These are phyloP conservation scores for Danaus melanippus DNA, from an alignment of 1,140 invertebrate genomes.

Conservation along the genomic window DNA sequence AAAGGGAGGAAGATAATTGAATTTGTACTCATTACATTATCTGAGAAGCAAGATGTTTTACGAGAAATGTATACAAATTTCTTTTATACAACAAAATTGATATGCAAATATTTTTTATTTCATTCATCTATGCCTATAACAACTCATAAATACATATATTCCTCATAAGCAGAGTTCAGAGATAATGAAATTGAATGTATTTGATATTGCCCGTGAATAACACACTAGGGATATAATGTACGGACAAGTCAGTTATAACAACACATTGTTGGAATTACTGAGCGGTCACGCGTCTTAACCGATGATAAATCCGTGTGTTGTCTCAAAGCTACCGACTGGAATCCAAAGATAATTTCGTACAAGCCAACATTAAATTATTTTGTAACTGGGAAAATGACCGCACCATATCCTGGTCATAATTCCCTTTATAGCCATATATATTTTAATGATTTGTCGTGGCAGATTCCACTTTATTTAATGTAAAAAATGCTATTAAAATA, in stretches of 20 bases:
- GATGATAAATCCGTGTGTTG: slow-evolving; percentile 36
- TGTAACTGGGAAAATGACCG: too few species aligned
- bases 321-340: slow-evolving; percentile 30
- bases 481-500: slow-evolving; percentile 3
- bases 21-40: slow-evolving; percentile 66
- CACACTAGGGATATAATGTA: slow-evolving; percentile 5
- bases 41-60: slow-evolving; percentile 54
- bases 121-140: too few species aligned
- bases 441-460: too few species aligned
- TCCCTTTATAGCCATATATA: too few species aligned
- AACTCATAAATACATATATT: too few species aligned
- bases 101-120: too few species aligned
- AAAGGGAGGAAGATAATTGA: slow-evolving; percentile 59
- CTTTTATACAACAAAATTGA: slow-evolving; percentile 8
- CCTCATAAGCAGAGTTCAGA: too few species aligned
- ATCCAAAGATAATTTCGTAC: slow-evolving; percentile 32
- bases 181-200: too few species aligned
- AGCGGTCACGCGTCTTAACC: slow-evolving; percentile 29
- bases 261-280: slow-evolving; percentile 40
- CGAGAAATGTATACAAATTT: slow-evolving; percentile 18
- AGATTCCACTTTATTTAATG: slow-evolving; percentile 1
- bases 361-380: not conserved
- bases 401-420: too few species aligned
- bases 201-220: too few species aligned
- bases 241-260: slow-evolving; percentile 31